Evolutionary conservation across 2,888 invertebrate genomes (phyloP).

Genomic region (Linyphia triangularis): DNA sequence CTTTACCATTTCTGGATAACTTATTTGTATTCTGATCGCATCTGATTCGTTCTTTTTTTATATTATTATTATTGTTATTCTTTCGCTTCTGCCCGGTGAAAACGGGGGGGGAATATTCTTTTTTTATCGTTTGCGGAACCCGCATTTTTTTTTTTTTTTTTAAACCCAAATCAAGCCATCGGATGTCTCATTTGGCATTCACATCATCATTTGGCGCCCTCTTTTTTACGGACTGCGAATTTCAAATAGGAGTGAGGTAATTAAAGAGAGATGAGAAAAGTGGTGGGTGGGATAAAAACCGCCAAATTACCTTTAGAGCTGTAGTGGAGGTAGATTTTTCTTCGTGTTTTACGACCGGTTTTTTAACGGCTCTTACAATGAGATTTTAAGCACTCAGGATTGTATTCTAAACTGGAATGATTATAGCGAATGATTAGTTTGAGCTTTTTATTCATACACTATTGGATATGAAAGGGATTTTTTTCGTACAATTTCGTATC

Average conservation of each 20-base stretch:
- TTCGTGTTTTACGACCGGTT: not conserved
- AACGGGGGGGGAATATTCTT: not conserved
- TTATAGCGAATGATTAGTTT: no score
- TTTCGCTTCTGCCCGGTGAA: not conserved
- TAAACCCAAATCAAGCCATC: constrained; percentile 41
- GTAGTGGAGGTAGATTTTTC: not conserved
- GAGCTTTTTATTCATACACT: no score
- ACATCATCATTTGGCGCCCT: constrained; percentile 34
- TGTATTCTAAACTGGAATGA: not conserved
- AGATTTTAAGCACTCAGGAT: not conserved
- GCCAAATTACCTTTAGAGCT: not conserved
- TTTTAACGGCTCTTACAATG: not conserved
- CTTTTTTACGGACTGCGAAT: constrained; percentile 25
- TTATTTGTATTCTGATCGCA: constrained; percentile 46
- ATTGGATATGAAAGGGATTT: no score
- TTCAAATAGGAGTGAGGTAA: constrained; percentile 44
- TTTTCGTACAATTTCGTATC: no score
- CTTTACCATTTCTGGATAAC: constrained; percentile 7
- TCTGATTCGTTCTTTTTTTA: constrained; percentile 19
- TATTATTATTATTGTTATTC: not conserved
- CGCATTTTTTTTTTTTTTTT: constrained; percentile 4
- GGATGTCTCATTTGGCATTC: constrained; percentile 42
- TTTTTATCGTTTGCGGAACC: not conserved
- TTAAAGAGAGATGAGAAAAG: constrained; percentile 7
- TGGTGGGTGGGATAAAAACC: constrained; percentile 4